Evolutionary conservation across 2,797 vertebrate species (phyloP).

Genomic region (Graptemys geographica): DNA sequence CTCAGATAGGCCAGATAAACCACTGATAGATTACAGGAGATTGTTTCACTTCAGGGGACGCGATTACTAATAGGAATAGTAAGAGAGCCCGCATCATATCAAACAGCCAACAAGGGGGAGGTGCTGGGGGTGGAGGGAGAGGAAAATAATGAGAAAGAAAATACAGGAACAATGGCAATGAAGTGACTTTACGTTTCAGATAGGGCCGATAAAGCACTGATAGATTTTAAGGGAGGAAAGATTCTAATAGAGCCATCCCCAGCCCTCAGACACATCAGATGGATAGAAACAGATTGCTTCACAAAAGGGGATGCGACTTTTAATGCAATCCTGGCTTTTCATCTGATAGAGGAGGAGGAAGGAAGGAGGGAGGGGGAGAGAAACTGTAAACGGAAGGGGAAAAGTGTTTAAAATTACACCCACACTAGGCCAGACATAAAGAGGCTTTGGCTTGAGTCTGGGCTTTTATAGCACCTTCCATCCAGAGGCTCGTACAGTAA

Average conservation of each 20-base stretch:
- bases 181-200: conserved; percentile 75
- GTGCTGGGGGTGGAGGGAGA: background rate
- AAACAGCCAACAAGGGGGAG: conserved; percentile 50
- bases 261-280: conserved; percentile 9
- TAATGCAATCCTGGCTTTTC: background rate
- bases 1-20: conserved; percentile 94
- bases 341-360: background rate
- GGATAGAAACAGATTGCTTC: conserved; percentile 54
- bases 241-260: conserved; percentile 49
- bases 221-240: conserved; percentile 64
- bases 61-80: conserved; percentile 86
- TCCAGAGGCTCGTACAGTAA: background rate
- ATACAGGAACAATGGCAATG: conserved; percentile 63
- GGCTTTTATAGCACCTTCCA: background rate
- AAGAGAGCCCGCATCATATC: conserved; percentile 80
- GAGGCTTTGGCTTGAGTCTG: background rate
- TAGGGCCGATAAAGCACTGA: conserved; percentile 65
- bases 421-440: background rate
- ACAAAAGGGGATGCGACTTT: background rate
- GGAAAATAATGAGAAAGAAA: conserved; percentile 41
- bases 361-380: background rate
- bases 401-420: background rate
- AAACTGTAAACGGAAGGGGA: background rate
- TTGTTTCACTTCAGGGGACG: conserved; percentile 94
- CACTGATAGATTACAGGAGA: conserved; percentile 96